Conservation (phyloP, 1,140 invertebrate species). For the Hyles vespertilio region DNA sequence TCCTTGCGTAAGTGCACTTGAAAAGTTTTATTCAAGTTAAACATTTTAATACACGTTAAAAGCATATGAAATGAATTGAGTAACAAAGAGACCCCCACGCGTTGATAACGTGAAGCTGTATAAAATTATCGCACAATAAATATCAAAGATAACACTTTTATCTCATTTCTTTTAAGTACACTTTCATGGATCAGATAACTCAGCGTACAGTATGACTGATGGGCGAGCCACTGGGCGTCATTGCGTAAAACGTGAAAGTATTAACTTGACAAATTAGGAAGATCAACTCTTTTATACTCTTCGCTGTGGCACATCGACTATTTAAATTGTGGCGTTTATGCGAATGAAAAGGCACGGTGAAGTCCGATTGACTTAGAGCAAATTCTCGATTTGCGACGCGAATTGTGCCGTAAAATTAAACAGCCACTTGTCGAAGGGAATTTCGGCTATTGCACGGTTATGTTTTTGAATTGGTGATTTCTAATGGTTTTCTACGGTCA, state of each 20-base stretch:
- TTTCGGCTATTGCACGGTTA: too few relatives aligned
- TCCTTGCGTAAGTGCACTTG: too few relatives aligned
- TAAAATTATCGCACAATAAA: too few relatives aligned
- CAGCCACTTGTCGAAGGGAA: neutral
- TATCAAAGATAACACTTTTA: conserved; percentile 10
- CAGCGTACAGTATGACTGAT: conserved; percentile 39
- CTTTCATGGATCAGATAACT: conserved; percentile 54
- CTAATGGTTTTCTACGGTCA: too few relatives aligned
- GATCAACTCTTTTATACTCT: conserved; percentile 30
- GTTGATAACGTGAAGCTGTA: too few relatives aligned
- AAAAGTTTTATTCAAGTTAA: too few relatives aligned
- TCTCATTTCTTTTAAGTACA: conserved; percentile 27
- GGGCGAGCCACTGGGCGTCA: conserved; percentile 39
- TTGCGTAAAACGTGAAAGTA: conserved; percentile 59
- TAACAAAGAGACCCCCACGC: too few relatives aligned
- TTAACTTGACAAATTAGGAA: conserved; percentile 39
- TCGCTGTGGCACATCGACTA: conserved; percentile 13
- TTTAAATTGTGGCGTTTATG: conserved; percentile 15
- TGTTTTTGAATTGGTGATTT: too few relatives aligned
- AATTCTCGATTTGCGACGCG: neutral
- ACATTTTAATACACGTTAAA: too few relatives aligned
- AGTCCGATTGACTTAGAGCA: conserved; percentile 1
- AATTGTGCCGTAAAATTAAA: conserved; percentile 3
- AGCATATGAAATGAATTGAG: too few relatives aligned
- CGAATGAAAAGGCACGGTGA: neutral